Percentiles rank a stretch among this genome's conserved stretches.
Conservation (phyloP, 2,797 vertebrate species). For the Chanos chanos region DNA sequence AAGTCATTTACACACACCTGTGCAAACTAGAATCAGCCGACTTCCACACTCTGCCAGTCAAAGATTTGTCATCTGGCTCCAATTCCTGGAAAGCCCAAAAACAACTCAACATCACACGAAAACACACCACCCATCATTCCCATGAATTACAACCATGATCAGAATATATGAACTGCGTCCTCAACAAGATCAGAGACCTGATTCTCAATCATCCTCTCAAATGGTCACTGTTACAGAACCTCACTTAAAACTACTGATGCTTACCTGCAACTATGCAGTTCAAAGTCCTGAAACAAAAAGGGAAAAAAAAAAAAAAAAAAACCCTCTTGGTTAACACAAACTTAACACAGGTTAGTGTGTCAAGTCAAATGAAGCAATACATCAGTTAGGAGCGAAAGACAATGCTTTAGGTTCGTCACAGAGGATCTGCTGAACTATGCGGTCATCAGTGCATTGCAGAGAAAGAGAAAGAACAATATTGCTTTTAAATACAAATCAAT, state of each 20-base stretch:
- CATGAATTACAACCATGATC: slow-evolving; percentile 48
- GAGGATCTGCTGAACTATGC: slow-evolving; percentile 82
- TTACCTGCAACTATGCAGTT: slow-evolving; percentile 11
- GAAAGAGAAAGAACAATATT: too few relatives aligned
- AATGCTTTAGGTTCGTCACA: slow-evolving; percentile 59
- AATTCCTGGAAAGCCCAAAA: background rate
- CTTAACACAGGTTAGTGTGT: background rate
- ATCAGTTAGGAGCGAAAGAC: slow-evolving; percentile 88
- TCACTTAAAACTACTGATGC: too few relatives aligned
- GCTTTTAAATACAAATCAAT: too few relatives aligned
- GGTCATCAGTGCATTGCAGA: slow-evolving; percentile 73
- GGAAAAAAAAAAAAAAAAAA: background rate
- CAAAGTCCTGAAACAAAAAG: background rate
- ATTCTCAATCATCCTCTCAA: too few relatives aligned
- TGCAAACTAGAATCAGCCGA: too few relatives aligned
- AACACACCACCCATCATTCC: too few relatives aligned
- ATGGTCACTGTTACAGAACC: too few relatives aligned
- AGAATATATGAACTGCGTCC: slow-evolving; percentile 56
- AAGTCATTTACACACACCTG: background rate
- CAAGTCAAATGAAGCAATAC: slow-evolving; percentile 58
- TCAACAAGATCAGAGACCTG: slow-evolving; percentile 78
- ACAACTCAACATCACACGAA: background rate
- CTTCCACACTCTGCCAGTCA: background rate
- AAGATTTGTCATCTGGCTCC: background rate
- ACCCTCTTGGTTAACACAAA: rapidly evolving